phyloP scores from a whole-genome alignment of 64 coral and sea anemone species.

The Anthopleura sola region DNA sequence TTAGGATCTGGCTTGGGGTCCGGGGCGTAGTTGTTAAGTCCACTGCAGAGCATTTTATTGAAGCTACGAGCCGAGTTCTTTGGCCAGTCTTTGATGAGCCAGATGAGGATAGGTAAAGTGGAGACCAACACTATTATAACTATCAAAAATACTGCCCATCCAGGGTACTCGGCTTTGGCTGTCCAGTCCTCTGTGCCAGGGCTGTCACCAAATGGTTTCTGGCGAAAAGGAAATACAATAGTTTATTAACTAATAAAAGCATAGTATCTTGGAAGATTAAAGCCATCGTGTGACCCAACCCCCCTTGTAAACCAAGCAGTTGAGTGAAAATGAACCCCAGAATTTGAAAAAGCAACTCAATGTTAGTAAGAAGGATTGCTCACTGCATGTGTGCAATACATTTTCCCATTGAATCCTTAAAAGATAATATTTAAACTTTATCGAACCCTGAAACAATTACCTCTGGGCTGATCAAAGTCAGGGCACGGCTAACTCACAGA shows the following conservation, averaged over 20 bases:
- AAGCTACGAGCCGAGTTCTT: constrained; percentile 84
- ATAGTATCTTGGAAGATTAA: neutral
- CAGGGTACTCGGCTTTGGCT: constrained; percentile 14
- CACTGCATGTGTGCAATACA: no score
- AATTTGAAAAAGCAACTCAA: no score
- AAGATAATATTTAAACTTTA: no score
- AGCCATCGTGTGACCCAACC: no score
- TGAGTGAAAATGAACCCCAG: no score
- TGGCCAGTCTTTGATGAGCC: constrained; percentile 93
- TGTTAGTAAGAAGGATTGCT: no score
- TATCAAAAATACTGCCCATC: constrained; percentile 75
- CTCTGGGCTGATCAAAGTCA: no score
- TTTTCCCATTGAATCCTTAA: no score
- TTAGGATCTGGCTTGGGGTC: constrained; percentile 53
- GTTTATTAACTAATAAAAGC: neutral
- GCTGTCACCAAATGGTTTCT: constrained; percentile 50
- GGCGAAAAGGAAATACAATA: neutral
- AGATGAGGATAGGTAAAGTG: constrained; percentile 80
- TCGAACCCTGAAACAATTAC: no score
- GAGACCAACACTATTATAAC: constrained; percentile 77
- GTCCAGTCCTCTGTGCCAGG: constrained; percentile 26
- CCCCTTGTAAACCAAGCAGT: no score
- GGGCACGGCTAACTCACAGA: no score
- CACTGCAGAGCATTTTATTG: constrained; percentile 81
- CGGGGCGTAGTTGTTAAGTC: constrained; percentile 83